Base-by-base conservation (phyloP, 2,888 invertebrate species). In the Lampropteryx suffumata region DNA sequence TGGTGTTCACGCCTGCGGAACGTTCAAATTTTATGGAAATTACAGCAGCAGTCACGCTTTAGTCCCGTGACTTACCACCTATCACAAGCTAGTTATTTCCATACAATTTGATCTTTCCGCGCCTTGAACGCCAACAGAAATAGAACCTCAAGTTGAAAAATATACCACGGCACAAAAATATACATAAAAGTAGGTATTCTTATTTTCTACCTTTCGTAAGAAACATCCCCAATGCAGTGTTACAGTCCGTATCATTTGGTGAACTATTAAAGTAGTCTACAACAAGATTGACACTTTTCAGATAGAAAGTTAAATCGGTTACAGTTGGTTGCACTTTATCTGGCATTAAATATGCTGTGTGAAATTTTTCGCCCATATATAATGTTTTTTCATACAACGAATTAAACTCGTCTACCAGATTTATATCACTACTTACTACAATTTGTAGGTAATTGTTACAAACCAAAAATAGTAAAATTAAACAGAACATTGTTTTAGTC, bases 161-260 rank as follows among this genome's bases (percentile, higher is more conserved):
- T n/a, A n/a, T n/a, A n/a, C n/a, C n/a, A n/a, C n/a, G n/a, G n/a
- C n/a, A n/a, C n/a, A n/a, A n/a, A n/a, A n/a, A n/a, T n/a, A n/a
- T n/a, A n/a, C n/a, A n/a, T n/a, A n/a, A 17, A 3, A 14, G 14
- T 33, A 33, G 14, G 3, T 33, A 5, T 33, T 14, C 9, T n/a
- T 17, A 17, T 3, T 17, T 17, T 17, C 1, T 30, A 41, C 40
- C 32, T 41, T 41, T 41, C 13, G 12, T 5, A 13, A 41, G 7
- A 26, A 41, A 41, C 41, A 41, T 41, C 12, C 41, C 41, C 12
- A 41, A n/a, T 26, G 32, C 24, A 8, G 32, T 21, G 24, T 41
- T 41, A 32, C 21, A 24, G n/a, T 41, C 41, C 3, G 40, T 40
- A 1, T 21, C 11, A 12, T 40, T 40, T 7, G 40, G 40, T 13